phyloP scores from a whole-genome alignment of 2,888 invertebrate genomes.

The Diploptera punctata region DNA sequence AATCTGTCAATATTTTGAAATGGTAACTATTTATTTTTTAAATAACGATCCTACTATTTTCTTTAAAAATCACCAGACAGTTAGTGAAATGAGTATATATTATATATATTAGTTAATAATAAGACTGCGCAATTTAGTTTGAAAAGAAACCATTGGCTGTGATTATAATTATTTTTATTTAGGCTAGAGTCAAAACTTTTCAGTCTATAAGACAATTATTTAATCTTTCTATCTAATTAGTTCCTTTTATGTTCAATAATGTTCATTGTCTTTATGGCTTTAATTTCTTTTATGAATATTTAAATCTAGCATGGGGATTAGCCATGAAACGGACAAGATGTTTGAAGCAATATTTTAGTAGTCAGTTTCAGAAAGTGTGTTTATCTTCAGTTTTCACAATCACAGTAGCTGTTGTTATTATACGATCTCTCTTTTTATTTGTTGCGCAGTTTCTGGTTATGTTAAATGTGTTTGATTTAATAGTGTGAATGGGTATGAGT shows the following conservation, averaged over 20 bases:
- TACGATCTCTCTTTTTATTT: slow-evolving; percentile 15
- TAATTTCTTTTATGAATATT: slow-evolving; percentile 18
- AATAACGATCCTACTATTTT: slow-evolving; percentile 24
- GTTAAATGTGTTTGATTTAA: slow-evolving; percentile 24
- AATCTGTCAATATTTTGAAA: slow-evolving; percentile 30
- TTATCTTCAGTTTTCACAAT: slow-evolving; percentile 21
- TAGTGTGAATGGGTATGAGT: slow-evolving; percentile 28
- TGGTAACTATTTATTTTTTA: slow-evolving; percentile 28
- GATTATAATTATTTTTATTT: slow-evolving; percentile 40
- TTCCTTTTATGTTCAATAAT: slow-evolving; percentile 36
- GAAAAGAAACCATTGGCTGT: slow-evolving; percentile 41
- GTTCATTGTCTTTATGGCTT: slow-evolving; percentile 23
- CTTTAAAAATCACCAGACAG: slow-evolving; percentile 34
- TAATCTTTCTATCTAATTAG: slow-evolving; percentile 23
- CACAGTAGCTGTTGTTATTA: slow-evolving; percentile 22
- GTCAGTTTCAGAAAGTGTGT: slow-evolving; percentile 24
- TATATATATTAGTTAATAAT: slow-evolving; percentile 27
- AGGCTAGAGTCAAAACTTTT: slow-evolving; percentile 35
- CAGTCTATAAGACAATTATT: slow-evolving; percentile 30
- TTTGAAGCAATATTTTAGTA: slow-evolving; percentile 34
- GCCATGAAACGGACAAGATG: slow-evolving; percentile 33
- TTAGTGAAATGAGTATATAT: slow-evolving; percentile 33
- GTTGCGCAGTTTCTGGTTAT: slow-evolving; percentile 33
- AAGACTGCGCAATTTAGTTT: slow-evolving; percentile 41
- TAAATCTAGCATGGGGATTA: slow-evolving; percentile 19